Base-by-base conservation (phyloP, 2,797 vertebrate genomes). In the Synaphobranchus kaupii region DNA sequence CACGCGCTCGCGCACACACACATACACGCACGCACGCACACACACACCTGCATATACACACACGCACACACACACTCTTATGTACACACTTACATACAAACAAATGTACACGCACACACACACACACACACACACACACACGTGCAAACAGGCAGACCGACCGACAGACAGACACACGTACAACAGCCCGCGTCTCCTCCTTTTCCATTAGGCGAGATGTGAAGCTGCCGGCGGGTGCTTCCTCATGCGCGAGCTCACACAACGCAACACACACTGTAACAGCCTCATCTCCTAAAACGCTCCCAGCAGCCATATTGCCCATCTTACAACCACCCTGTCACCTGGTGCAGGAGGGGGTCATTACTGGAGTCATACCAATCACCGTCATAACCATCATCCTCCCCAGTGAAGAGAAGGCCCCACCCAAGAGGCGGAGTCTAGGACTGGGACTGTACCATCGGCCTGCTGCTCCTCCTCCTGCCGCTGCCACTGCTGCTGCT, bases 391-490 rank as follows among this genome's bases (percentile, higher is more conserved):
- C 91, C 76, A 66, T 34, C 50, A 28, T 54, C 25, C 25, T 82
- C 86, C 44, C 92, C 93, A 91, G 91, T 92, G 92, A 92, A 93
- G 86, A 93, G 94, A 95, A 93, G 95, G 96, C 96, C 96, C 95
- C 84, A 96, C 95, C 95, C 95, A 95, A 95, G 95, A 96, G 96
- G 94, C 95, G 93, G 94, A 94, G 97, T 96, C 96, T 96, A 97
- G 96, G 97, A 97, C 98, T 98, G 97, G 97, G 97, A 99, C 98
- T 98, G 95, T 99, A 99, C 99, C 99, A 96, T 99, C 98, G 95
- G 97, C 97, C 96, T 97, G 96, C 93, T 95, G 97, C 97, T 98
- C 97, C 93, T 95, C 94, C 83, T 87, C 50, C 91, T 92, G 90
- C 89, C 94, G 93, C 94, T 96, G 95, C 88, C 86, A 85, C 88